phyloP scores from a whole-genome alignment of 2,888 invertebrate species.

The Aphidius colemani region DNA sequence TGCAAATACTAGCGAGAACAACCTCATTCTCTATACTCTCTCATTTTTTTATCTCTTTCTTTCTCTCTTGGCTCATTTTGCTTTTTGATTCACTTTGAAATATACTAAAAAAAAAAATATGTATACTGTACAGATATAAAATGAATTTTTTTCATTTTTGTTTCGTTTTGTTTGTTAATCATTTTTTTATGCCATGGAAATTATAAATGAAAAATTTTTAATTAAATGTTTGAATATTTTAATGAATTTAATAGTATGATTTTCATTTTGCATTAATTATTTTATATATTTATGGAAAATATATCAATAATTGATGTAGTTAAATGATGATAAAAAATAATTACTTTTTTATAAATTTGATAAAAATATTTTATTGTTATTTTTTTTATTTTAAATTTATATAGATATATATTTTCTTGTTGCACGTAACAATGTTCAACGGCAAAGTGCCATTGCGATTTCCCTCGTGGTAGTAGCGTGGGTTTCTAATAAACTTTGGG shows the following conservation, averaged over 20 bases:
- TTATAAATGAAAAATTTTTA: no score
- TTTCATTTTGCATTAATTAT: no score
- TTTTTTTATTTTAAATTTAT: no score
- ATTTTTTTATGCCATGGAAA: no score
- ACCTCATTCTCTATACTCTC: slow-evolving; percentile 14
- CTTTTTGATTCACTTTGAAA: not conserved
- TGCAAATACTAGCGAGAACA: slow-evolving; percentile 44
- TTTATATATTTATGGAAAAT: no score
- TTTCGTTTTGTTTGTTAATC: not conserved
- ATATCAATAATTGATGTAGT: no score
- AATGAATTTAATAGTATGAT: no score
- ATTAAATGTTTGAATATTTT: no score
- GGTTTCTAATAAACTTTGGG: slow-evolving; percentile 36
- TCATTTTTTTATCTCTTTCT: slow-evolving; percentile 4
- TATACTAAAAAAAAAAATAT: not conserved
- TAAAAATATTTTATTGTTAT: no score
- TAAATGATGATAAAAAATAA: no score
- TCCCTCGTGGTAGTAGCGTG: slow-evolving; percentile 36
- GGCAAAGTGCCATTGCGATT: slow-evolving; percentile 33
- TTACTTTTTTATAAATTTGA: no score
- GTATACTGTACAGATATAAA: not conserved
- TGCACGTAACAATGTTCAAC: slow-evolving; percentile 24
- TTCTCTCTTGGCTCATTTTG: slow-evolving; percentile 2
- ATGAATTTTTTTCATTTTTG: no score
- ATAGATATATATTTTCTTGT: not conserved